A percentile compares a stretch with the other conserved stretches of the same genome.
Evolutionary conservation across 2,888 invertebrate genomes (phyloP).

Genomic region (Scaptodrosophila latifasciaeformis): DNA sequence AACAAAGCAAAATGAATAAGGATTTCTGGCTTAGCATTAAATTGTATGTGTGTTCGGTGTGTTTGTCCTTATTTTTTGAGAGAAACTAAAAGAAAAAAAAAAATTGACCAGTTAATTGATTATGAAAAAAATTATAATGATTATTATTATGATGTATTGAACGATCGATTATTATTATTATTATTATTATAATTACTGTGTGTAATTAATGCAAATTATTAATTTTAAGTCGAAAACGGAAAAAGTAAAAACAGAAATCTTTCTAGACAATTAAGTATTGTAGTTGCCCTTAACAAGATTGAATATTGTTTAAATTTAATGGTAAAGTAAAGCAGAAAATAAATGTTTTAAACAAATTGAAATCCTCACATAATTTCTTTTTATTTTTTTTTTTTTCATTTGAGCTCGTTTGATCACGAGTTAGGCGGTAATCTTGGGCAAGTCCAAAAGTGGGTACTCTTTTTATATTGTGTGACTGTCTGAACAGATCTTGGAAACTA

Average conservation of each 20-base stretch:
- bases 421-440: too few species aligned
- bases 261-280: constrained; percentile 56
- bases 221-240: constrained; percentile 39
- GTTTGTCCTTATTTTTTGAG: constrained; percentile 49
- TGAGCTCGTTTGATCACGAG: too few species aligned
- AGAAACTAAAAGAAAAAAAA: constrained; percentile 55
- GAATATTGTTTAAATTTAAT: constrained; percentile 62
- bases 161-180: constrained; percentile 31
- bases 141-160: constrained; percentile 50
- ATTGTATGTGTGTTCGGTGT: constrained; percentile 33
- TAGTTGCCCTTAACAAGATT: constrained; percentile 63
- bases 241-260: constrained; percentile 5
- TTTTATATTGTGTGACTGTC: too few species aligned
- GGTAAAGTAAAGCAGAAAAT: constrained; percentile 56
- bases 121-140: too few species aligned
- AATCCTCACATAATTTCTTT: too few species aligned
- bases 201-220: constrained; percentile 63
- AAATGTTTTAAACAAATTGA: constrained; percentile 63
- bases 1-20: constrained; percentile 32
- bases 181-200: constrained; percentile 52
- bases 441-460: too few species aligned
- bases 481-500: too few species aligned
- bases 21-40: too few species aligned
- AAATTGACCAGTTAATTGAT: constrained; percentile 26
- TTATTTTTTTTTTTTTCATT: too few species aligned